Base-by-base conservation (phyloP, 2,888 invertebrate genomes). In the Allophyes oxyacanthae region DNA sequence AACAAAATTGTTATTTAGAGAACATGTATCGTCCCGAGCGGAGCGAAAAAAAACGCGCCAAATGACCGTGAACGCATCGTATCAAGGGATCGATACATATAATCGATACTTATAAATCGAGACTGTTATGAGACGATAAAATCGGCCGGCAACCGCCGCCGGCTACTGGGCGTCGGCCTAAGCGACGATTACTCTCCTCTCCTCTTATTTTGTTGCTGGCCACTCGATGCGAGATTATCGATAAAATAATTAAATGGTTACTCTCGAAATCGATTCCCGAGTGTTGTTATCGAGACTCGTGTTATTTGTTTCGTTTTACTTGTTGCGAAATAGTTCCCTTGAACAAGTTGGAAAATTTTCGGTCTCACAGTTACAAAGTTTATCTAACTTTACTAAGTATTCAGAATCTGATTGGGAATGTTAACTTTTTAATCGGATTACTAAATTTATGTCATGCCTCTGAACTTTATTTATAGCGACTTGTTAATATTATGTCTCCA, bases 191-290 rank as follows among this genome's bases (percentile, higher is more conserved):
- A 93, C 92, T 88, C 84, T 77, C 75, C 78, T 72, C 88, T 91
- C 85, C 73, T 92, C 87, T 92, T 92, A 86, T 92, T 92, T 86
- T 85, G 82, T 86, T 81, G 72, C 85, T 83, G 84, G 84, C 84
- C 83, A 78, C 84, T 82, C 86, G 89, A 91, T 88, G 90, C 90
- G 82, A 94, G 93, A 94, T 94, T 93, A 94, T 92, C 94, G 94
- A 94, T 94, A 91, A 93, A 93, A 94, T 94, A 94, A 94, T 94
- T 94, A 94, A 94, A 94, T 93, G 94, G 93, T 94, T 92, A 92
- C 92, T 92, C 92, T 91, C 91, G 84, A 93, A 94, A 94, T 93
- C 94, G 94, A 93, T 93, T 93, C 93, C 82, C 86, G 91, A 90
- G 92, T 93, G 93, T 93, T 93, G 92, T 93, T 94, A 92, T 94